A percentile compares a stretch with the other conserved stretches of the same genome.
phyloP scores from a whole-genome alignment of 2,113 vertebrate species.

The Phyllopteryx taeniolatus region DNA sequence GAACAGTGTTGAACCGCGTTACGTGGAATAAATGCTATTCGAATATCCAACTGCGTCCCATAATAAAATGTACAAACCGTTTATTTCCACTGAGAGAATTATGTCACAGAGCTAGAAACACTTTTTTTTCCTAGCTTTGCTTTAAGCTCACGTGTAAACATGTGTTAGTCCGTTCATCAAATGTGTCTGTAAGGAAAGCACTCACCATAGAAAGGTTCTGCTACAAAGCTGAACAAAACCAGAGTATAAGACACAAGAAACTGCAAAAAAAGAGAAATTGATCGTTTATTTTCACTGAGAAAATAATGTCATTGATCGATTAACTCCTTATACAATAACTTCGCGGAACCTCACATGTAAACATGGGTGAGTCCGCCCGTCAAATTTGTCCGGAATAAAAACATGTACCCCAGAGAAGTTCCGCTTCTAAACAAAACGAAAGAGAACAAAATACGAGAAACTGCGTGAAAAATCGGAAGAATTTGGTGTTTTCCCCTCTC shows the following conservation, averaged over 20 bases:
- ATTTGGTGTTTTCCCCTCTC: too few relatives aligned
- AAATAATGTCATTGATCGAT: background rate
- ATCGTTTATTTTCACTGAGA: background rate
- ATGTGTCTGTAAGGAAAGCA: background rate
- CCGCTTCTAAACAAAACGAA: slow-evolving; percentile 20
- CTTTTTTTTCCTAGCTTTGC: background rate
- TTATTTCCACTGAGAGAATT: background rate
- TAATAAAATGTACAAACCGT: slow-evolving; percentile 3
- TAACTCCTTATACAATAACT: background rate
- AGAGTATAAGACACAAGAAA: background rate
- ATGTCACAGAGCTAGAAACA: background rate
- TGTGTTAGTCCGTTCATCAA: background rate
- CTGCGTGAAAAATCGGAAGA: background rate
- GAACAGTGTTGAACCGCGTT: background rate
- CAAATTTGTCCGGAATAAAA: slow-evolving; percentile 33
- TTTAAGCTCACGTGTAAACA: slow-evolving; percentile 3
- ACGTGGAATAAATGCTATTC: background rate
- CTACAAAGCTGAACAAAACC: background rate
- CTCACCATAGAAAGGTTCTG: background rate
- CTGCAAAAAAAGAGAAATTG: background rate
- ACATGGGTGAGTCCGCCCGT: slow-evolving; percentile 31
- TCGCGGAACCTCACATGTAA: slow-evolving; percentile 63
- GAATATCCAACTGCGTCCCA: background rate
- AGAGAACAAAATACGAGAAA: background rate
- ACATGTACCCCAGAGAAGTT: slow-evolving; percentile 41